Percentiles rank a stretch among this genome's conserved stretches.
phyloP scores from a whole-genome alignment of 2,888 invertebrate genomes.

The Meghimatium bilineatum region DNA sequence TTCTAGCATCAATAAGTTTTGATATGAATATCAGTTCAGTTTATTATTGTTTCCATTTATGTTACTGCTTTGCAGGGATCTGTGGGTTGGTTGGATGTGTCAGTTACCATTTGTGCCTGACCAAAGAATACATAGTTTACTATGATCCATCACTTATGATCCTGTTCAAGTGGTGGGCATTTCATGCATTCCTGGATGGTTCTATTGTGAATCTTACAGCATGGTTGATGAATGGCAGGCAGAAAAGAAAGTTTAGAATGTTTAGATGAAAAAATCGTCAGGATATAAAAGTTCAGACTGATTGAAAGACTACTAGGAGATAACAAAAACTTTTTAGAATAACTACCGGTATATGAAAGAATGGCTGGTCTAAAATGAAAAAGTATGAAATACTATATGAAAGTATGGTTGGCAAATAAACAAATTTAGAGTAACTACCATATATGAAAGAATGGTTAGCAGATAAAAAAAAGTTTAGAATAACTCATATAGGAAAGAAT shows the following conservation, averaged over 20 bases:
- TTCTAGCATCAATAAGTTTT: too few relatives aligned
- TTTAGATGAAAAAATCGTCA: neutral
- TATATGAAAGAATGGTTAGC: too few relatives aligned
- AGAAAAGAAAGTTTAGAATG: neutral
- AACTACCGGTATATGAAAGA: too few relatives aligned
- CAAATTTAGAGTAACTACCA: too few relatives aligned
- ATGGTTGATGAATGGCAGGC: neutral
- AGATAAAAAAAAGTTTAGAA: too few relatives aligned
- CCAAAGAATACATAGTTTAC: slow-evolving; percentile 1
- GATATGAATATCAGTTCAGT: too few relatives aligned
- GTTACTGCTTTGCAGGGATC: neutral
- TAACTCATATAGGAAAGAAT: too few relatives aligned
- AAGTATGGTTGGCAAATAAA: too few relatives aligned
- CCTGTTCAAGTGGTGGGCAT: slow-evolving; percentile 33
- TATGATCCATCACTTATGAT: neutral
- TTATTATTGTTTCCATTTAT: too few relatives aligned
- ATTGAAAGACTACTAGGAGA: neutral
- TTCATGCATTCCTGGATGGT: slow-evolving; percentile 31
- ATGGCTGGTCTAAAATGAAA: too few relatives aligned
- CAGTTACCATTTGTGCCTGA: neutral
- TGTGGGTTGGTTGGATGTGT: neutral
- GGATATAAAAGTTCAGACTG: neutral
- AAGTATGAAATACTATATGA: too few relatives aligned
- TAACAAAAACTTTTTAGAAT: too few relatives aligned
- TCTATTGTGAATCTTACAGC: neutral